Percentiles rank a stretch among this genome's conserved stretches.
These are phyloP conservation scores for Macrostomum lignano DNA, from an alignment of 1,140 invertebrate species.

Conservation along the genomic window DNA sequence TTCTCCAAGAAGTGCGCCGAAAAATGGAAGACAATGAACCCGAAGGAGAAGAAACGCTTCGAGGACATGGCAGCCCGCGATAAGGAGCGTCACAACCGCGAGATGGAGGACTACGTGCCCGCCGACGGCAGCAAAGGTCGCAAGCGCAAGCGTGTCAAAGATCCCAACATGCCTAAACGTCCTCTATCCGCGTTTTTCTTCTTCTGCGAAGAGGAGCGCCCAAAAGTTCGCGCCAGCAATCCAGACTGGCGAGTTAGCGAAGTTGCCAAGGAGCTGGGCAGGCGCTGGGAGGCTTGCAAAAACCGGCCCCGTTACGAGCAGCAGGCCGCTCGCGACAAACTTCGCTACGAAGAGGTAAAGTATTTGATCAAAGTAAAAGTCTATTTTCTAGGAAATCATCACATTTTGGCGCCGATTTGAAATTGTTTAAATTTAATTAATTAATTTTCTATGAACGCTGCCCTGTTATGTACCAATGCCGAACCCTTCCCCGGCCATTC, in stretches of 20 bases:
- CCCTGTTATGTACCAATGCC: no score
- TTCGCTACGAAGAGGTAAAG: slow-evolving; percentile 46
- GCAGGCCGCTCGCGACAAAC: slow-evolving; percentile 69
- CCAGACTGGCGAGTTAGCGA: slow-evolving; percentile 81
- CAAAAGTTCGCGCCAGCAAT: slow-evolving; percentile 62
- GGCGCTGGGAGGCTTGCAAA: slow-evolving; percentile 62
- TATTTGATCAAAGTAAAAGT: background rate
- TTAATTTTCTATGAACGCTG: no score
- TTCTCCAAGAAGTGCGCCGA: slow-evolving; percentile 95
- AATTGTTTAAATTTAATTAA: no score
- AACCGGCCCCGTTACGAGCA: slow-evolving; percentile 62
- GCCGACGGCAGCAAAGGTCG: slow-evolving; percentile 41
- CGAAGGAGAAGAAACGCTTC: slow-evolving; percentile 91
- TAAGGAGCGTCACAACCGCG: slow-evolving; percentile 70
- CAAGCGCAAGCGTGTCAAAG: slow-evolving; percentile 67
- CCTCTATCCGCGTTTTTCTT: slow-evolving; percentile 96
- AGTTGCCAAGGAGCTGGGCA: slow-evolving; percentile 82
- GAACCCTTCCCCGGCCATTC: no score
- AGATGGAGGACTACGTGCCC: slow-evolving; percentile 80
- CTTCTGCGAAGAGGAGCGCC: slow-evolving; percentile 87
- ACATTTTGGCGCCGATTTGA: no score
- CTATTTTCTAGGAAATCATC: slow-evolving; percentile 1
- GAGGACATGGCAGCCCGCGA: slow-evolving; percentile 75
- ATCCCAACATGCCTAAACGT: slow-evolving; percentile 92
- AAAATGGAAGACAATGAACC: slow-evolving; percentile 69